A percentile compares a stretch with the other conserved stretches of the same genome.
phyloP scores from a whole-genome alignment of 2,113 vertebrate genomes.

The Poecilia latipinna region DNA sequence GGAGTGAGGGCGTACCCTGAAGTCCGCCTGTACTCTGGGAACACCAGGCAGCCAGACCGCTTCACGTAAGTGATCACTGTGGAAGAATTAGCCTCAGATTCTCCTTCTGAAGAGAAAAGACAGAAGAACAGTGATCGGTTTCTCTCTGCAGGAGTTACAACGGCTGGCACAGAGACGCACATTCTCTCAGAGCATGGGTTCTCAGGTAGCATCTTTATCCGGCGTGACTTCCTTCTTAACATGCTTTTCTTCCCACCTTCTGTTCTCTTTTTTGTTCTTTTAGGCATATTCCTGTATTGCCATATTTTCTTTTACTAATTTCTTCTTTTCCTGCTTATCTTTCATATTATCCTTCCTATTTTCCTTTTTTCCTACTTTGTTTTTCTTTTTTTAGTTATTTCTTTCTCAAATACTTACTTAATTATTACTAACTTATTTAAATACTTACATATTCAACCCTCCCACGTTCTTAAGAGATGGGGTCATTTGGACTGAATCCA shows the following conservation, averaged over 20 bases:
- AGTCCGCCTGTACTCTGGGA: slow-evolving; percentile 88
- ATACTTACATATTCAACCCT: too few relatives aligned
- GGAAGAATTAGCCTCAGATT: not conserved
- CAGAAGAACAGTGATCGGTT: slow-evolving; percentile 18
- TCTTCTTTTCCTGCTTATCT: too few relatives aligned
- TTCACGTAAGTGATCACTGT: slow-evolving; percentile 81
- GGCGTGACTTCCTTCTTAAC: not conserved
- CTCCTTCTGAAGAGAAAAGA: not conserved
- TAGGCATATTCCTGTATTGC: too few relatives aligned
- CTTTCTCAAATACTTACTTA: too few relatives aligned
- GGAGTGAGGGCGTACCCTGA: slow-evolving; percentile 90
- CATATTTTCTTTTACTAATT: too few relatives aligned
- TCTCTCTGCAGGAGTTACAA: slow-evolving; percentile 85
- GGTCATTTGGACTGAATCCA: too few relatives aligned
- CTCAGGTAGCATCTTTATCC: slow-evolving; percentile 82
- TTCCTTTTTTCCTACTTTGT: too few relatives aligned
- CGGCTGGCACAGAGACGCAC: slow-evolving; percentile 92
- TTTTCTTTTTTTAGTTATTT: too few relatives aligned
- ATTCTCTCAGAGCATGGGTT: slow-evolving; percentile 90
- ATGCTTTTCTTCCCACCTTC: too few relatives aligned
- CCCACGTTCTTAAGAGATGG: too few relatives aligned
- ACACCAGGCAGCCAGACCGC: slow-evolving; percentile 73
- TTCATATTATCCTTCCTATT: too few relatives aligned
- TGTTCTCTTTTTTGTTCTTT: not conserved
- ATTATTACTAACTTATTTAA: too few relatives aligned